phyloP scores from a whole-genome alignment of 2,113 vertebrate genomes.

The Megaptera novaeangliae region DNA sequence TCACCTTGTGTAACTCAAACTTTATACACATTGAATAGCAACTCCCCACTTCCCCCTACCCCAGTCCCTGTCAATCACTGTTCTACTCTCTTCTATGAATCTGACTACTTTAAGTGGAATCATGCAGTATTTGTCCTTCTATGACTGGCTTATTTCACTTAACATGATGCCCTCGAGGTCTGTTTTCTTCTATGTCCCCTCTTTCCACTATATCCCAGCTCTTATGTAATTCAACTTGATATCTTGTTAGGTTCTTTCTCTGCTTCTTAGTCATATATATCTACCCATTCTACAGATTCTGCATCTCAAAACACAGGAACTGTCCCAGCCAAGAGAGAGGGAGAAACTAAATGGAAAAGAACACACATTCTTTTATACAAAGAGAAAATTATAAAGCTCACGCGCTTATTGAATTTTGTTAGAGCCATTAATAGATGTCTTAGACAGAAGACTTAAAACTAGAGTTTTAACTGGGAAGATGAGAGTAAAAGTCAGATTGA shows the following conservation, averaged over 20 bases:
- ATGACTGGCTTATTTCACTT: background rate
- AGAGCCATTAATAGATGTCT: background rate
- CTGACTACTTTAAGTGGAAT: background rate
- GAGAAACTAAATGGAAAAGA: background rate
- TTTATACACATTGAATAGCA: background rate
- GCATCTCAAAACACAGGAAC: background rate
- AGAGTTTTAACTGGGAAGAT: background rate
- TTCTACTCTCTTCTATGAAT: background rate
- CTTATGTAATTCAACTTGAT: background rate
- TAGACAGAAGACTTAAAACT: background rate
- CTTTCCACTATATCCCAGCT: background rate
- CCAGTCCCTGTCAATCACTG: background rate
- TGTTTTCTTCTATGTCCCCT: background rate
- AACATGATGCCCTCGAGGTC: background rate
- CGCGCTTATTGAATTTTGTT: background rate
- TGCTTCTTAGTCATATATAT: background rate
- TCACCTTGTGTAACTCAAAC: background rate
- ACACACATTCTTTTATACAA: background rate
- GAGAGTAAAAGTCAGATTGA: background rate
- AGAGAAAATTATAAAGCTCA: background rate
- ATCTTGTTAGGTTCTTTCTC: background rate
- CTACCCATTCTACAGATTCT: background rate
- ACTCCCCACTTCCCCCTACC: background rate
- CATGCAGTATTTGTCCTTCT: background rate
- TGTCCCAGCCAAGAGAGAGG: background rate